Conservation (phyloP, 2,888 invertebrate species). For the Spisula subtruncata region DNA sequence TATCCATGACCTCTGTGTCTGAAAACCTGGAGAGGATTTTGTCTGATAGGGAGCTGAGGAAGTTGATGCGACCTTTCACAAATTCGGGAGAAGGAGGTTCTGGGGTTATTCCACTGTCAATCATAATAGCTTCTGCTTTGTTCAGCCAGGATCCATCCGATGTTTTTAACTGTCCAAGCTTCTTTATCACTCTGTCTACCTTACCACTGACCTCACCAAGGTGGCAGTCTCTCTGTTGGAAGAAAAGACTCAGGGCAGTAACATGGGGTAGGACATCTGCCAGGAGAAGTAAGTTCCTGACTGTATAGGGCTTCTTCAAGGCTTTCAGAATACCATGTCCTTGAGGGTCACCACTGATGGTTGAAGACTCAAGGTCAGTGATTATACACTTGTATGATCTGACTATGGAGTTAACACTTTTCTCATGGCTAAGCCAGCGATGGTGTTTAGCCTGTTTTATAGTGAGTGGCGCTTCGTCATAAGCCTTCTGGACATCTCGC, state of each 20-base stretch:
- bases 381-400: slow-evolving; percentile 49
- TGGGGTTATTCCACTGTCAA: slow-evolving; percentile 20
- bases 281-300: slow-evolving; percentile 48
- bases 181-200: slow-evolving; percentile 54
- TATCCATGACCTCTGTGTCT: slow-evolving; percentile 59
- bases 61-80: background rate
- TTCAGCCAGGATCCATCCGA: slow-evolving; percentile 51
- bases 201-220: slow-evolving; percentile 45
- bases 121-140: slow-evolving; percentile 26
- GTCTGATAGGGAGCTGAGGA: slow-evolving; percentile 29
- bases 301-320: slow-evolving; percentile 57
- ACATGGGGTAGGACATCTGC: slow-evolving; percentile 68
- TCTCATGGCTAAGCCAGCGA: slow-evolving; percentile 66
- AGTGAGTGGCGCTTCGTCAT: slow-evolving; percentile 53
- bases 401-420: slow-evolving; percentile 60
- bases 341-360: slow-evolving; percentile 47
- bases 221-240: slow-evolving; percentile 55
- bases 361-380: slow-evolving; percentile 58
- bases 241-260: slow-evolving; percentile 31
- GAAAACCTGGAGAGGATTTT: slow-evolving; percentile 57
- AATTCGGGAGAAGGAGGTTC: slow-evolving; percentile 4
- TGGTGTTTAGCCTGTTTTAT: slow-evolving; percentile 70
- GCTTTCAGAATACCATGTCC: slow-evolving; percentile 65
- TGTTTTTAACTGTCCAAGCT: slow-evolving; percentile 32
- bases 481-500: slow-evolving; percentile 56